Evolutionary conservation across 2,113 vertebrate genomes (phyloP).

Genomic region (Cyanoramphus novaezelandiae): DNA sequence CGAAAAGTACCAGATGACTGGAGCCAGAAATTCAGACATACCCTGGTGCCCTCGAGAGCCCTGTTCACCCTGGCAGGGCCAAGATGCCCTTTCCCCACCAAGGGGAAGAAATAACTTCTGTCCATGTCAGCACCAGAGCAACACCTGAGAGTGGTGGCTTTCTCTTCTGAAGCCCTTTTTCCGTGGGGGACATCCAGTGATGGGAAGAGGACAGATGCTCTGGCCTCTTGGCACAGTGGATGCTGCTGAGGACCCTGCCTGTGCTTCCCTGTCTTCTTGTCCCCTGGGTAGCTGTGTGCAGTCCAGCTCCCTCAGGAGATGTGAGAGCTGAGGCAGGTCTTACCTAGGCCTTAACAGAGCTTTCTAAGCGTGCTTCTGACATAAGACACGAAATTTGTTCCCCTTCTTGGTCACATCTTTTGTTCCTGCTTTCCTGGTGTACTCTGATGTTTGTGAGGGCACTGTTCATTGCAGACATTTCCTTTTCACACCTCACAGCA

Average conservation of each 20-base stretch:
- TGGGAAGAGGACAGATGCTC: not conserved
- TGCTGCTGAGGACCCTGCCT: not conserved
- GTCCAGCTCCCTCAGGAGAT: not conserved
- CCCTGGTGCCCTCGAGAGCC: not conserved
- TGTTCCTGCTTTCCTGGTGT: not conserved
- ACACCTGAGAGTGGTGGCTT: not conserved
- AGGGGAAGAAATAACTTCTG: not conserved
- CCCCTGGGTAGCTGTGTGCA: fast-evolving
- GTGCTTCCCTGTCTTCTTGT: not conserved
- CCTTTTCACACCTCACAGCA: not conserved
- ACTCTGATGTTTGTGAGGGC: not conserved
- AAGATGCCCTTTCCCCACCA: not conserved
- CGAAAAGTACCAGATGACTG: not conserved
- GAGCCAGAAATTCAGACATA: not conserved
- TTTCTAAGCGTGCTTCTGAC: not conserved
- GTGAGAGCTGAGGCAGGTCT: not conserved
- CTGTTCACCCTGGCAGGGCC: not conserved
- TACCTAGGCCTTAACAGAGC: not conserved
- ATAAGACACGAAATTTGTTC: not conserved
- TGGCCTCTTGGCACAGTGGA: fast-evolving
- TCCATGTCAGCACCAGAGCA: not conserved
- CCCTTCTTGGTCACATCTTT: not conserved
- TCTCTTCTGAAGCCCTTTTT: not conserved
- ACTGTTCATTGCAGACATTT: not conserved
- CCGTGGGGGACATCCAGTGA: not conserved